A percentile compares a stretch with the other conserved stretches of the same genome.
Conservation (phyloP, 2,888 invertebrate species). For the Spisula subtruncata region DNA sequence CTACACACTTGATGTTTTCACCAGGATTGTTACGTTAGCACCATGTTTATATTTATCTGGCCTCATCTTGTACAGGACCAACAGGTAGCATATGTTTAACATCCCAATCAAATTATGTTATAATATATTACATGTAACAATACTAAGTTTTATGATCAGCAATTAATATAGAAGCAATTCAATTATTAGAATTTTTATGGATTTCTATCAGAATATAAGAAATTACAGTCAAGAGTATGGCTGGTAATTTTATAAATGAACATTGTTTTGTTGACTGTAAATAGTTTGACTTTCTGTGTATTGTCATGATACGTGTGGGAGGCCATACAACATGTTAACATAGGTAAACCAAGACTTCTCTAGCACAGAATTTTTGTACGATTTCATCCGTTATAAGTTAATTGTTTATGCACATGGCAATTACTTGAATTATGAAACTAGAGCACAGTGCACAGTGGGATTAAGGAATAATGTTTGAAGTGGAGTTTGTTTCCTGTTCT, state of each 20-base stretch:
- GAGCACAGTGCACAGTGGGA: neutral
- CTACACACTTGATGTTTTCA: no score
- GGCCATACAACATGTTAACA: neutral
- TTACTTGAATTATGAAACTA: conserved; percentile 5
- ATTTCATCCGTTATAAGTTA: conserved; percentile 5
- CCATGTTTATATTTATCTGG: no score
- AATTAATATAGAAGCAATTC: neutral
- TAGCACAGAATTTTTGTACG: neutral
- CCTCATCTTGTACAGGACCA: no score
- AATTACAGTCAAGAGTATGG: neutral
- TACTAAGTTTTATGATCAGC: neutral
- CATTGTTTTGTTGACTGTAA: neutral
- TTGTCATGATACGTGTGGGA: neutral
- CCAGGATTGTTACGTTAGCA: no score
- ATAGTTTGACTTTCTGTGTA: neutral
- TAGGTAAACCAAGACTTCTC: conserved; percentile 6
- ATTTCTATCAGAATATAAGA: neutral
- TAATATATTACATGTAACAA: neutral
- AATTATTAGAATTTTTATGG: neutral
- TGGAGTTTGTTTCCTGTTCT: conserved; percentile 67
- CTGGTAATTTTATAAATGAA: neutral
- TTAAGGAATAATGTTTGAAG: conserved; percentile 60
- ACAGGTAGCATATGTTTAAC: neutral
- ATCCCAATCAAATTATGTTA: neutral
- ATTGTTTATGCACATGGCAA: conserved; percentile 19